Percentiles rank a stretch among this genome's conserved stretches.
Conservation (phyloP, 1,140 invertebrate genomes). For the Trachymyrmex cornetzi region DNA sequence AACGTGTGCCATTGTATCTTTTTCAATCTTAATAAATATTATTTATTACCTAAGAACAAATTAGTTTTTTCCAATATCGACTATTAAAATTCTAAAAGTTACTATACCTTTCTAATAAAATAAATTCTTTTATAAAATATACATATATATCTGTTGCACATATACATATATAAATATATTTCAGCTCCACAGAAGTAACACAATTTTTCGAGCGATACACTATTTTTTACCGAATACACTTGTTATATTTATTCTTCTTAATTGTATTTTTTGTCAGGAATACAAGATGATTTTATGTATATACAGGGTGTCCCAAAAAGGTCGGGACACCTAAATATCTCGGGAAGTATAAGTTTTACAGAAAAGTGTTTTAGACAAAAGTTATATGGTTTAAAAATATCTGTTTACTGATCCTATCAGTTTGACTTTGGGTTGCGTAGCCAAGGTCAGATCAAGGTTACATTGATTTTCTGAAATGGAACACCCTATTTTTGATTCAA, state of each 20-base stretch:
- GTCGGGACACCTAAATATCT: too few relatives aligned
- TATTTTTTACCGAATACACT: not conserved
- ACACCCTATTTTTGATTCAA: too few relatives aligned
- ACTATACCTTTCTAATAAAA: not conserved
- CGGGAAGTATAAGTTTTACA: too few relatives aligned
- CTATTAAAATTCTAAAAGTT: not conserved
- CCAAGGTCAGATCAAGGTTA: too few relatives aligned
- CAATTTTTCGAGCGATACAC: not conserved
- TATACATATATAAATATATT: slow-evolving; percentile 1
- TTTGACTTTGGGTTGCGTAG: too few relatives aligned
- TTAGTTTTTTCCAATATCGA: not conserved
- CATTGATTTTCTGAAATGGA: too few relatives aligned
- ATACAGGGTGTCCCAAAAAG: too few relatives aligned
- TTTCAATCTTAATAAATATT: slow-evolving; percentile 12
- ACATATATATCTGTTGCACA: not conserved
- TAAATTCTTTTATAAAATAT: not conserved
- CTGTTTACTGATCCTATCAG: too few relatives aligned
- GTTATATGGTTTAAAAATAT: too few relatives aligned
- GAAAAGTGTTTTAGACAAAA: too few relatives aligned
- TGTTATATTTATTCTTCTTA: not conserved
- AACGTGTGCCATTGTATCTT: slow-evolving; percentile 2
- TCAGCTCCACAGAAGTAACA: not conserved
- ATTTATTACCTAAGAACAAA: not conserved
- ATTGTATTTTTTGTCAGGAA: not conserved
- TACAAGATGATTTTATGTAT: not conserved